Base-by-base conservation (phyloP, 2,797 vertebrate species). In the Catamblyrhynchus diadema region DNA sequence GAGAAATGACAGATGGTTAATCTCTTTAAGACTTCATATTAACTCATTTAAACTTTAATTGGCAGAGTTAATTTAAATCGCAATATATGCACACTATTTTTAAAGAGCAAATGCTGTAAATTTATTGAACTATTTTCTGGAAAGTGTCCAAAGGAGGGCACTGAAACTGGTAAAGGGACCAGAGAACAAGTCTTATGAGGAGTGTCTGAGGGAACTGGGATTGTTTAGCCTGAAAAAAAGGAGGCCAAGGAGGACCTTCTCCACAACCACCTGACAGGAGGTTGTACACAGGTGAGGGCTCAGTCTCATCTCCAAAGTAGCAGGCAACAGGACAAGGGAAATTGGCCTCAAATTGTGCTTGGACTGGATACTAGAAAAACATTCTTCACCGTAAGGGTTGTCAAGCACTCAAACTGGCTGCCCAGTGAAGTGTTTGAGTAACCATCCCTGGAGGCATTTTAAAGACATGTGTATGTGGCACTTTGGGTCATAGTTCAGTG, bases 1-100 rank as follows among this genome's bases (percentile, higher is more conserved):
- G 45, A 44, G 69, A 96, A 91, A 82, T 83, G 90, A 93, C 92
- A 94, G 72, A 91, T 72, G 65, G 69, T 83, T 93, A 69, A 92
- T 91, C 84, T 74, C 71, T 72, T 91, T 77, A 91, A 90, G 75
- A 87, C 61, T 78, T 87, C 47, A 41, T 62, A 80, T 69, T 81
- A 92, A 78, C 66, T 93, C 81, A 62, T 65, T 93, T 92, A 94
- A 96, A 74, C 53, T 69, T 65, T 61, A 95, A 89, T 66, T 88
- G 60, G 53, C 65, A 92, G 57, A 42, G 12, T 86, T 93, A 90
- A 75, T 74, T 86, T 45, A 93, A 62, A 62, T 60, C 10, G 8
- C 57, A 53, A 35, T 67, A 71, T 11, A 83, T 5, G 23, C 23
- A 87, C 12, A 20, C 18, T 64, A 53, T 71, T 83, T 90, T 81